Evolutionary conservation across 92 coral and sea anemone genomes (phyloP).

Genomic region (Umimayanthus kanabou): DNA sequence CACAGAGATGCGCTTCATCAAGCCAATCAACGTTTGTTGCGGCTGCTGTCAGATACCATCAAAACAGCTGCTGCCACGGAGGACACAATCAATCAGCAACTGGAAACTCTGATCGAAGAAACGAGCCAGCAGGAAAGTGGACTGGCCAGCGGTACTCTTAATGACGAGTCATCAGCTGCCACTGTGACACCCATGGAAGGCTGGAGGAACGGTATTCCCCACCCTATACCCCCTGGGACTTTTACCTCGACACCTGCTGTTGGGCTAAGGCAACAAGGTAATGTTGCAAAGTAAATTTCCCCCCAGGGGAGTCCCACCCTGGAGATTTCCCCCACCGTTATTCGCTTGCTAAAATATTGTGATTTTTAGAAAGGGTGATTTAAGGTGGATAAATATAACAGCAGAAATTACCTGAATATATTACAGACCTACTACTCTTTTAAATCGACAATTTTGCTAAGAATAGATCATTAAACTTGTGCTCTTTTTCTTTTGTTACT

Average conservation of each 20-base stretch:
- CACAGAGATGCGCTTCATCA: conserved; percentile 80
- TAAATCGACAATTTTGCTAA: no score
- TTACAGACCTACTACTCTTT: no score
- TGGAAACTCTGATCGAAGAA: conserved; percentile 91
- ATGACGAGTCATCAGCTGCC: conserved; percentile 74
- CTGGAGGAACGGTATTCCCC: conserved; percentile 60
- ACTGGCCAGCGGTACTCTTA: conserved; percentile 56
- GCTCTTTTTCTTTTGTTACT: no score
- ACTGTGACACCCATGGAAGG: conserved; percentile 67
- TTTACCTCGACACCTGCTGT: conserved; percentile 95
- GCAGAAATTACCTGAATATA: no score
- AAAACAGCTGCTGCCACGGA: conserved; percentile 86
- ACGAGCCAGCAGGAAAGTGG: conserved; percentile 86
- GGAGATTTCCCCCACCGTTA: no score
- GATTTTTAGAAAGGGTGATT: no score
- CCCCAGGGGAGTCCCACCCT: no score
- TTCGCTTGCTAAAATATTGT: no score
- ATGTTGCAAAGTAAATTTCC: conserved; percentile 23
- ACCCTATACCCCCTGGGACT: conserved; percentile 64
- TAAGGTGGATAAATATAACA: no score
- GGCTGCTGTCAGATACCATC: conserved; percentile 84
- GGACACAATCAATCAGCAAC: conserved; percentile 87
- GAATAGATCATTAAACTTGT: no score
- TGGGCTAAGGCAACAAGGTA: conserved; percentile 55
- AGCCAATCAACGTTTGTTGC: conserved; percentile 77